Conservation (phyloP, 2,797 vertebrate genomes). For the Hippocampus kuda region DNA sequence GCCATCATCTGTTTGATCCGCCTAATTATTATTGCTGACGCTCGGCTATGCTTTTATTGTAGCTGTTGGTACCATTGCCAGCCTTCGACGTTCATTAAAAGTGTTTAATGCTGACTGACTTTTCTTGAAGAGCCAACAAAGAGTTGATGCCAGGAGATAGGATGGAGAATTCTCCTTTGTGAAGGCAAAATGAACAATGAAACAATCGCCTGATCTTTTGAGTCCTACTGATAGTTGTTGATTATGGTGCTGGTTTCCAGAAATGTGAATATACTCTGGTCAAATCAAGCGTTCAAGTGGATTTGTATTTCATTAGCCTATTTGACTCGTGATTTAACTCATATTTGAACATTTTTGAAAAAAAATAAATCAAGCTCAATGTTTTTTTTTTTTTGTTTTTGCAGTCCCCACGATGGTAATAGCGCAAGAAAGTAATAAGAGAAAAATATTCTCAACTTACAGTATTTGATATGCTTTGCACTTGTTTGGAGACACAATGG, state of each 20-base stretch:
- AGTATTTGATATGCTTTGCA: neutral
- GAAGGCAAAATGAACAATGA: neutral
- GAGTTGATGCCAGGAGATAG: slow-evolving; percentile 7
- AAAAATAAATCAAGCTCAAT: neutral
- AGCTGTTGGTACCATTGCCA: slow-evolving; percentile 55
- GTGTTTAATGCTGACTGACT: slow-evolving; percentile 38
- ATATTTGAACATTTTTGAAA: neutral
- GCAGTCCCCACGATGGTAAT: neutral
- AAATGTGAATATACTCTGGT: neutral
- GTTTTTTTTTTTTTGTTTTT: neutral
- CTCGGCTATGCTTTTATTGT: slow-evolving; percentile 35
- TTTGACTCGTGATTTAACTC: neutral
- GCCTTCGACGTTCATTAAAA: slow-evolving; percentile 59
- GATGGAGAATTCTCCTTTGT: slow-evolving; percentile 1
- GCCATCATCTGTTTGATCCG: neutral
- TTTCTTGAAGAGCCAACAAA: slow-evolving; percentile 35
- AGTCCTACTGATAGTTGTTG: neutral
- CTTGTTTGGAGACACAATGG: neutral
- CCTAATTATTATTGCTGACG: neutral
- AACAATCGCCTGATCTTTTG: neutral
- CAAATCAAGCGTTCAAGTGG: neutral
- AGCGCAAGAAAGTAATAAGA: neutral
- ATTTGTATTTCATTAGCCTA: neutral
- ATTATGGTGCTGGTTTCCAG: neutral
- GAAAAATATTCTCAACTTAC: neutral